phyloP scores from a whole-genome alignment of 2,888 invertebrate genomes.

The Drosophila koepferae region DNA sequence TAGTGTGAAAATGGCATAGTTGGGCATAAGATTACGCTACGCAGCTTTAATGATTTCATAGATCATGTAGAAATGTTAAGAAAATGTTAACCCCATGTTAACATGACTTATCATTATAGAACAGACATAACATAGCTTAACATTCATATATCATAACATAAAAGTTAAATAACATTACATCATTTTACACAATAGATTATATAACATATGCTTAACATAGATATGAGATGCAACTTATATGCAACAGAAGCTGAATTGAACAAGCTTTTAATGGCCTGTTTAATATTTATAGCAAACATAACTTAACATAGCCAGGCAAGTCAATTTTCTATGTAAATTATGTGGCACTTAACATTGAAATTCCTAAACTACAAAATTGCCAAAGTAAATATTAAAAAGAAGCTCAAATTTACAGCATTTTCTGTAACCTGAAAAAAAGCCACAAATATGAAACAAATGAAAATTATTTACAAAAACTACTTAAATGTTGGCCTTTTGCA shows the following conservation, averaged over 20 bases:
- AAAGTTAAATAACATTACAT: too few relatives aligned
- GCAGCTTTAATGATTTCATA: rapidly evolving
- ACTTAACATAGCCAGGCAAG: neutral
- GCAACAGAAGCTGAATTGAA: neutral
- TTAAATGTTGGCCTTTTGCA: slow-evolving; percentile 9
- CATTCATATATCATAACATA: too few relatives aligned
- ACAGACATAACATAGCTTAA: too few relatives aligned
- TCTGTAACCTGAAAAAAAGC: neutral
- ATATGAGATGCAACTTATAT: neutral
- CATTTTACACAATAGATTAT: too few relatives aligned
- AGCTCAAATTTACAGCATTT: slow-evolving; percentile 3
- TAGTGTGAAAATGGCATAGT: neutral
- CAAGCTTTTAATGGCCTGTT: neutral
- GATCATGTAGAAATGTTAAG: neutral
- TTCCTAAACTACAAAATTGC: neutral
- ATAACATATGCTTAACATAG: neutral
- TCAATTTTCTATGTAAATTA: neutral
- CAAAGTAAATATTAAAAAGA: neutral
- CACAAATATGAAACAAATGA: neutral
- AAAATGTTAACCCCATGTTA: neutral
- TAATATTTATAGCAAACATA: neutral
- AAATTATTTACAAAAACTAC: slow-evolving; percentile 4
- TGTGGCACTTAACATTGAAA: slow-evolving; percentile 4
- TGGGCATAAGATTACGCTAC: neutral
- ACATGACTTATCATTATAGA: neutral